Percentiles rank a stretch among this genome's conserved stretches.
Conservation (phyloP, 2,888 invertebrate genomes). For the Pachydiplax longipennis region DNA sequence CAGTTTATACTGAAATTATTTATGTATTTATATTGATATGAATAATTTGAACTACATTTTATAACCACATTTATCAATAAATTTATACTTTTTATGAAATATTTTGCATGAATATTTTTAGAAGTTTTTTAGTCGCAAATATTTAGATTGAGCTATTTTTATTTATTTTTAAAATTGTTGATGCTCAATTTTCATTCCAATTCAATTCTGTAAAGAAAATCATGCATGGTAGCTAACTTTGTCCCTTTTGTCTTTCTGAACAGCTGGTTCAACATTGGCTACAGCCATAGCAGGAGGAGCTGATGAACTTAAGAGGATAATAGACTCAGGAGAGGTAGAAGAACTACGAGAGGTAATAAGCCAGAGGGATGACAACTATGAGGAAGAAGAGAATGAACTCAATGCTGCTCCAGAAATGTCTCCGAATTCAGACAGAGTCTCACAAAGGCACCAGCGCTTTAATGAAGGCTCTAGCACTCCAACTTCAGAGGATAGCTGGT, state of each 20-base stretch:
- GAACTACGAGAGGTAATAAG: slow-evolving; percentile 77
- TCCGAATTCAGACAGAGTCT: neutral
- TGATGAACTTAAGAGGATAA: slow-evolving; percentile 76
- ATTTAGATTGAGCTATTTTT: neutral
- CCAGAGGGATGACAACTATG: slow-evolving; percentile 19
- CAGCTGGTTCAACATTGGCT: slow-evolving; percentile 78
- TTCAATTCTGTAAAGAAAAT: neutral
- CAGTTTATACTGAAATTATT: too few relatives aligned
- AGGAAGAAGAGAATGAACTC: slow-evolving; percentile 42
- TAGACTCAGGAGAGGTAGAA: slow-evolving; percentile 82
- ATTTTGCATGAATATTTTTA: too few relatives aligned
- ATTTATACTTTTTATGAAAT: too few relatives aligned
- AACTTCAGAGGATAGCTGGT: neutral
- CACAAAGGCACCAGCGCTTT: slow-evolving; percentile 25
- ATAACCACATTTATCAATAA: too few relatives aligned
- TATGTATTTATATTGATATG: too few relatives aligned
- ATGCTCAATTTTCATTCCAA: neutral
- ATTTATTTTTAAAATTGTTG: neutral
- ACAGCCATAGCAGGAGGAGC: slow-evolving; percentile 80
- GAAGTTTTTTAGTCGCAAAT: neutral
- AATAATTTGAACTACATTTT: too few relatives aligned
- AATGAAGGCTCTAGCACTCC: neutral
- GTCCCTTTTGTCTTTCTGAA: slow-evolving; percentile 50
- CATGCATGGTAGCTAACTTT: slow-evolving; percentile 8
- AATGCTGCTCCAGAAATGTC: neutral